Base-by-base conservation (phyloP, 2,113 vertebrate genomes). In the Antennarius striatus region DNA sequence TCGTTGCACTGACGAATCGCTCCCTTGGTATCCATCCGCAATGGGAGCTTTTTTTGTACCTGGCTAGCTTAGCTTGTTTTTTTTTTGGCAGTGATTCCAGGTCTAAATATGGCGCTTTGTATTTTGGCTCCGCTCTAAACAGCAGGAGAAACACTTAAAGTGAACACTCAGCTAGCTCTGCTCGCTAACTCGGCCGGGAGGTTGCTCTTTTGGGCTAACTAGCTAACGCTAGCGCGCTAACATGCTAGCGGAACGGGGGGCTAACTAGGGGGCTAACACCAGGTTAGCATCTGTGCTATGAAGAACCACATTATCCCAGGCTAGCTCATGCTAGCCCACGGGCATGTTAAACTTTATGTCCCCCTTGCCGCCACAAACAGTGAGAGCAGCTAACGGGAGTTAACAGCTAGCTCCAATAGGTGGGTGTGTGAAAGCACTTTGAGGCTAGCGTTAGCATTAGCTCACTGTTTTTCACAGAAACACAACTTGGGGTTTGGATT, bases 41-140 rank as follows among this genome's bases (percentile, higher is more conserved):
- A 81, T 58, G 40, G 73, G 39, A 28, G 70, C 42, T 55, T 51
- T 63, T 59, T 75, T 73, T 72, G 11, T 53, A 58, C 28, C 73
- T 62, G 61, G 73, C 64, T 83, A 73, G 75, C 77, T 40, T 84
- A 75, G 75, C 63, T 55, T 63, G 51, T 36, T 60, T 75, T 73
- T 60, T 75, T 78, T 57, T 76, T 63, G 78, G 73, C 73, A 68
- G 10, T 42, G 56, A 58, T 63, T 69, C 48, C 28, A n/a, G 52
- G 29, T 10, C 72, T 79, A 68, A 88, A 88, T 73, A 83, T 86
- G 81, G 77, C 77, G 79, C 75, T 69, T 68, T 77, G 58, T 53
- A 29, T 63, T 75, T 64, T 65, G 65, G 59, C 28, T 49, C 45
- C 52, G 60, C 67, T 14, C 39, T 12, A 56, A 7, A 10, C 53